These are phyloP conservation scores for Cheracebus regulus DNA, from an alignment of 2,797 vertebrate species.

Conservation along the genomic window DNA sequence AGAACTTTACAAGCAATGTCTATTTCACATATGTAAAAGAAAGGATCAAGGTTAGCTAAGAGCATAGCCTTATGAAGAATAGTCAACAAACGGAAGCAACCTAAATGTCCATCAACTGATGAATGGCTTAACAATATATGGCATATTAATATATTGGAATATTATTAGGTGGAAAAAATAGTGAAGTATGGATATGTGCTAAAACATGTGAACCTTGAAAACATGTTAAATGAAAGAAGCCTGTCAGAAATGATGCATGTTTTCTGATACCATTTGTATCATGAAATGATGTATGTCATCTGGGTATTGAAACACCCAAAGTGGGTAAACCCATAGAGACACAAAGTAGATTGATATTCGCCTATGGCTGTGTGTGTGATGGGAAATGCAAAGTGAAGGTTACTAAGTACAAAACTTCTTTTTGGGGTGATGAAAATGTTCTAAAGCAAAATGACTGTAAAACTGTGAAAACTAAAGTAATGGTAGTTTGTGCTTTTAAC, in stretches of 20 bases:
- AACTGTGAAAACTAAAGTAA: not conserved
- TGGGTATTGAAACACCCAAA: not conserved
- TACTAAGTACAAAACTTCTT: not conserved
- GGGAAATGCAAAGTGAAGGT: not conserved
- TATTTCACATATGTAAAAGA: not conserved
- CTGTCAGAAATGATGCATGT: not conserved
- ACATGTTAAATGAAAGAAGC: not conserved
- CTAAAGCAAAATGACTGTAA: not conserved
- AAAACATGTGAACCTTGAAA: not conserved
- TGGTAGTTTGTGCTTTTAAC: not conserved
- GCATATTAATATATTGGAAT: not conserved
- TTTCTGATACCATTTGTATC: not conserved
- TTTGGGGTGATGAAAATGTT: not conserved
- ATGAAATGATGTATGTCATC: not conserved
- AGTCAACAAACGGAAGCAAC: not conserved
- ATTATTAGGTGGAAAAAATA: not conserved
- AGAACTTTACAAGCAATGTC: not conserved
- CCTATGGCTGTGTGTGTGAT: not conserved
- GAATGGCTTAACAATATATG: not conserved
- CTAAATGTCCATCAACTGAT: not conserved
- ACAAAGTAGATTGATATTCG: not conserved
- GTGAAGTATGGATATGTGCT: not conserved
- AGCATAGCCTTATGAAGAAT: not conserved
- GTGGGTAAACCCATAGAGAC: not conserved
- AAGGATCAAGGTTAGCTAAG: not conserved